Evolutionary conservation across 2,888 invertebrate genomes (phyloP).

Genomic region (Chrysolina americana): DNA sequence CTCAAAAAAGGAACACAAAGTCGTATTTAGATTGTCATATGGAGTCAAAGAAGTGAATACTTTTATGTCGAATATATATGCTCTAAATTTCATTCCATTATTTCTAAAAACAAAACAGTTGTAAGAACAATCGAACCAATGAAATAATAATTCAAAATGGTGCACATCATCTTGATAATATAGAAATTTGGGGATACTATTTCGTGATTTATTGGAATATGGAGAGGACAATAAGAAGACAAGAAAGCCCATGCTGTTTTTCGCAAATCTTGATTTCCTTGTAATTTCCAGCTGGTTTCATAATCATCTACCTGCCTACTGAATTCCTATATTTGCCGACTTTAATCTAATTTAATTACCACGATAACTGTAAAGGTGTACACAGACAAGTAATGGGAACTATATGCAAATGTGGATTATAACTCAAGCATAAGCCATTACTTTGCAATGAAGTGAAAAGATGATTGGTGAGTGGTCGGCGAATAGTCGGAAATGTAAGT

Average conservation of each 20-base stretch:
- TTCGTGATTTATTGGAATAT: not conserved
- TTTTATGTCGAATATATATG: too few relatives aligned
- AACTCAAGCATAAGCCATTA: not conserved
- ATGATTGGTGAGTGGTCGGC: not conserved
- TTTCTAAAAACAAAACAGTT: too few relatives aligned
- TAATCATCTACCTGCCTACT: not conserved
- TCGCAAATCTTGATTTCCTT: not conserved
- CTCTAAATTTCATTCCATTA: too few relatives aligned
- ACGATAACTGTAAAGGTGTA: not conserved
- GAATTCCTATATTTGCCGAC: not conserved
- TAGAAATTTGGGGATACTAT: too few relatives aligned
- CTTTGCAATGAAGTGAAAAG: slow-evolving; percentile 6
- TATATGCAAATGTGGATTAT: not conserved
- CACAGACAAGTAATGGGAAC: not conserved
- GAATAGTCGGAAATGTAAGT: not conserved
- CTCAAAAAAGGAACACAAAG: too few relatives aligned
- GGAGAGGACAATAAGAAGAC: not conserved
- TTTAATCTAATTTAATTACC: slow-evolving; percentile 3
- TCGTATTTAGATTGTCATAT: too few relatives aligned
- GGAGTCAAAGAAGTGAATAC: too few relatives aligned
- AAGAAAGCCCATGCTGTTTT: too few relatives aligned
- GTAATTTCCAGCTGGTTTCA: not conserved
- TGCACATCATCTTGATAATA: too few relatives aligned
- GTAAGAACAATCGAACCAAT: too few relatives aligned
- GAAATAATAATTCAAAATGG: too few relatives aligned